Evolutionary conservation across 2,888 invertebrate genomes (phyloP).

Genomic region (Mythimna albipuncta): DNA sequence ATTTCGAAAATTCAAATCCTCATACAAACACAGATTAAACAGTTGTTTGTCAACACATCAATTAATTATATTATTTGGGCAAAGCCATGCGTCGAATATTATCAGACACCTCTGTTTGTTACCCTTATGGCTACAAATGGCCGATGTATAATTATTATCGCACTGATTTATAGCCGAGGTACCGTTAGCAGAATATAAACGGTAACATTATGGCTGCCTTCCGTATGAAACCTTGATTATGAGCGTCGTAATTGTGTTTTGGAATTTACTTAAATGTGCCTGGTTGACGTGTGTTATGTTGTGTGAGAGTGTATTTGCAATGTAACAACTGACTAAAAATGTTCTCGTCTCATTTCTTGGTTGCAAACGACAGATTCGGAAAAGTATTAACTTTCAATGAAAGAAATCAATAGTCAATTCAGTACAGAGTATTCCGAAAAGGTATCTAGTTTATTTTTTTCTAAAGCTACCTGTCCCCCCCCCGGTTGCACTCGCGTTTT

Average conservation of each 20-base stretch:
- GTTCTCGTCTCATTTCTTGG: background rate
- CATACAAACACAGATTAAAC: conserved; percentile 47
- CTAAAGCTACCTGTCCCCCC: too few species aligned
- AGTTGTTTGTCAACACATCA: conserved; percentile 60
- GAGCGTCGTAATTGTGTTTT: conserved; percentile 61
- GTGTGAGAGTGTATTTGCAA: background rate
- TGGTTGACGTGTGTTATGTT: background rate
- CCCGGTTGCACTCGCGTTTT: too few species aligned
- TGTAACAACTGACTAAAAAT: background rate
- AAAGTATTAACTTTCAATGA: background rate
- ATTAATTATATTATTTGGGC: conserved; percentile 54
- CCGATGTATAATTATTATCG: conserved; percentile 87
- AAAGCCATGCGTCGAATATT: conserved; percentile 62
- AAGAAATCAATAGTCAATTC: too few species aligned
- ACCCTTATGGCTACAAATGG: conserved; percentile 84
- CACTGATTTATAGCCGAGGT: conserved; percentile 84
- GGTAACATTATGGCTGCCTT: conserved; percentile 74
- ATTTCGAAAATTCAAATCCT: conserved; percentile 15
- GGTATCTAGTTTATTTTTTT: background rate
- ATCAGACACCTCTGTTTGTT: conserved; percentile 78
- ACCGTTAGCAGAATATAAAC: conserved; percentile 87
- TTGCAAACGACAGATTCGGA: background rate
- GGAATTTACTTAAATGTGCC: conserved; percentile 46
- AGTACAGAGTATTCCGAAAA: background rate
- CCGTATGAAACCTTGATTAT: conserved; percentile 63